Conservation (phyloP, 1,140 invertebrate genomes). For the Myzus persicae region DNA sequence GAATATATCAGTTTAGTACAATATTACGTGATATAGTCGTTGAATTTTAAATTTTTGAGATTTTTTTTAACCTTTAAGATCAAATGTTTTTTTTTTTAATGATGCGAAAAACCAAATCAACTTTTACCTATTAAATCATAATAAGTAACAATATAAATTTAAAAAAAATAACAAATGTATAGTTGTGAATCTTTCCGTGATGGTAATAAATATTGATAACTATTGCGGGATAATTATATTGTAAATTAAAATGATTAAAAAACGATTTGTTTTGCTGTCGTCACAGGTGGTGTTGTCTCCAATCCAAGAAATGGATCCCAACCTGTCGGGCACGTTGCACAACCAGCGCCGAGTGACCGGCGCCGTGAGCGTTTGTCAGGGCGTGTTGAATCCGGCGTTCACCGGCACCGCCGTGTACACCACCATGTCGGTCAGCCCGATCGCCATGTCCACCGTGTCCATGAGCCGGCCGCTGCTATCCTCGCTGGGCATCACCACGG, state of each 20-base stretch:
- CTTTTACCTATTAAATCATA: too few species aligned
- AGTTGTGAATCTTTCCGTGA: not conserved
- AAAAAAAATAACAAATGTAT: not conserved
- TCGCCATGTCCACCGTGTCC: slow-evolving; percentile 64
- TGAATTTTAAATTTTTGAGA: too few species aligned
- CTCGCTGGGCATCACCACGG: slow-evolving; percentile 65
- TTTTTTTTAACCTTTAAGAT: too few species aligned
- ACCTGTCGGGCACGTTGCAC: slow-evolving; percentile 54
- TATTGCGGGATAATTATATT: too few species aligned
- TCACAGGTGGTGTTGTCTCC: slow-evolving; percentile 78
- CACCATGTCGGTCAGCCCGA: slow-evolving; percentile 65
- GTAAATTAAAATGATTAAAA: too few species aligned
- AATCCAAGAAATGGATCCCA: slow-evolving; percentile 77
- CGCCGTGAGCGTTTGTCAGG: slow-evolving; percentile 73
- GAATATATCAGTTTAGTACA: too few species aligned
- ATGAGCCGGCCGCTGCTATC: slow-evolving; percentile 65
- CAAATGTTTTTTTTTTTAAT: too few species aligned
- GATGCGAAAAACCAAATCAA: too few species aligned
- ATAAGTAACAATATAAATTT: not conserved
- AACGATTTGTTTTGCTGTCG: too few species aligned
- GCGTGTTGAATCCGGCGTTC: slow-evolving; percentile 76
- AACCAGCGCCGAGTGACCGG: slow-evolving; percentile 64
- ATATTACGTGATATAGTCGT: too few species aligned
- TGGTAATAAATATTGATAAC: too few species aligned
- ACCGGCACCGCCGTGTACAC: slow-evolving; percentile 71